Percentiles rank a stretch among this genome's conserved stretches.
These are phyloP conservation scores for Dufourea novaeangliae DNA, from an alignment of 1,140 invertebrate species.

Conservation along the genomic window DNA sequence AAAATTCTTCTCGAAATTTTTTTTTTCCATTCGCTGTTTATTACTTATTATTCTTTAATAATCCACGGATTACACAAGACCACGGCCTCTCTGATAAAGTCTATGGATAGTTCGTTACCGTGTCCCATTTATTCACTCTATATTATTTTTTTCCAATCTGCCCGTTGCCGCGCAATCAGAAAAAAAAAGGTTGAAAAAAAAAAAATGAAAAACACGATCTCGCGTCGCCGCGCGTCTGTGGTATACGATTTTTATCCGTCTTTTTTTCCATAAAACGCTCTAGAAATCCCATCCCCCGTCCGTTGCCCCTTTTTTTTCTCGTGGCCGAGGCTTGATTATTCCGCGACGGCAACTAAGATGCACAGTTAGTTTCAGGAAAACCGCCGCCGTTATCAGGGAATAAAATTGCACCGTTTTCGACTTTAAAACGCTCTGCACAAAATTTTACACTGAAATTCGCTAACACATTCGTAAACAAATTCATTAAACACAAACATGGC, in stretches of 20 bases:
- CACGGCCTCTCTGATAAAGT: background rate
- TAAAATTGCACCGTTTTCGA: conserved; percentile 12
- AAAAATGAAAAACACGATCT: background rate
- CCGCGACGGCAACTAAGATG: conserved; percentile 12
- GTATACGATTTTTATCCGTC: conserved; percentile 32
- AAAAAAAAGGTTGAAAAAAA: background rate
- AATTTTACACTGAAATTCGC: no score
- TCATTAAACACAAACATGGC: no score
- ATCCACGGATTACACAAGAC: background rate
- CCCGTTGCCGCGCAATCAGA: conserved; percentile 19
- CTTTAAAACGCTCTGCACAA: no score
- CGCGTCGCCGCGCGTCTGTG: background rate
- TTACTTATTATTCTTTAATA: background rate
- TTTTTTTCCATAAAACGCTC: background rate
- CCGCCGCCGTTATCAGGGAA: background rate
- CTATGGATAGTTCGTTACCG: background rate
- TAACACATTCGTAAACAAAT: no score
- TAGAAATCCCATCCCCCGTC: conserved; percentile 9
- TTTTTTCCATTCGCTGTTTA: background rate
- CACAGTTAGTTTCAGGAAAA: conserved; percentile 27
- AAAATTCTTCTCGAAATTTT: background rate
- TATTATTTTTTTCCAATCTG: conserved; percentile 2
- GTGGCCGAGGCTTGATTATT: conserved; percentile 10
- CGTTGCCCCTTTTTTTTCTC: background rate
- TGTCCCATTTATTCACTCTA: conserved; percentile 8